Evolutionary conservation across 2,888 invertebrate genomes (phyloP).

Genomic region (Trissolcus japonicus): DNA sequence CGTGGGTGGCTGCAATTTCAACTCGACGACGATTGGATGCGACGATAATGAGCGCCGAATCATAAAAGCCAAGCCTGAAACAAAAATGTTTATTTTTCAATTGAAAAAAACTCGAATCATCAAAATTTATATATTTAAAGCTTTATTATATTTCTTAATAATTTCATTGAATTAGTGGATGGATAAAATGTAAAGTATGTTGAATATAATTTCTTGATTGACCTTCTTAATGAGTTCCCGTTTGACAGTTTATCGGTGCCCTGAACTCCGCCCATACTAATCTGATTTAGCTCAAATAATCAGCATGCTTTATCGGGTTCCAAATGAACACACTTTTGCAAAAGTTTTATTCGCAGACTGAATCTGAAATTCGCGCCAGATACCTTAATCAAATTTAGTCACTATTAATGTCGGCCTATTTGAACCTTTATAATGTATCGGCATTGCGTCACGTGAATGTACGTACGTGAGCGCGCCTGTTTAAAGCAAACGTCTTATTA

Average conservation of each 20-base stretch:
- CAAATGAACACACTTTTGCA: background rate
- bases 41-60: background rate
- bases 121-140: no score
- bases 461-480: conserved; percentile 59
- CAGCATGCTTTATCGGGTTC: background rate
- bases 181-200: no score
- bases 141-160: no score
- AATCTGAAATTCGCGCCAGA: conserved; percentile 1
- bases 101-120: no score
- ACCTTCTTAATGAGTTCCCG: no score
- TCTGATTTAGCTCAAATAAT: conserved; percentile 1
- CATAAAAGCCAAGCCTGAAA: background rate
- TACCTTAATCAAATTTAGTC: conserved; percentile 12
- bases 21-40: conserved; percentile 17
- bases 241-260: no score
- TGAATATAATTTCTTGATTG: no score
- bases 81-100: no score
- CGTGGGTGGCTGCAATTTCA: background rate
- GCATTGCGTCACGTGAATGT: conserved; percentile 50
- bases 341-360: background rate
- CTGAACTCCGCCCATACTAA: background rate
- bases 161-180: no score
- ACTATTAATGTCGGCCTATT: conserved; percentile 33
- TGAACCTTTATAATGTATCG: conserved; percentile 34
- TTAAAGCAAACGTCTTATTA: conserved; percentile 57